phyloP scores from a whole-genome alignment of 2,113 vertebrate genomes.

The Burhinus bistriatus region DNA sequence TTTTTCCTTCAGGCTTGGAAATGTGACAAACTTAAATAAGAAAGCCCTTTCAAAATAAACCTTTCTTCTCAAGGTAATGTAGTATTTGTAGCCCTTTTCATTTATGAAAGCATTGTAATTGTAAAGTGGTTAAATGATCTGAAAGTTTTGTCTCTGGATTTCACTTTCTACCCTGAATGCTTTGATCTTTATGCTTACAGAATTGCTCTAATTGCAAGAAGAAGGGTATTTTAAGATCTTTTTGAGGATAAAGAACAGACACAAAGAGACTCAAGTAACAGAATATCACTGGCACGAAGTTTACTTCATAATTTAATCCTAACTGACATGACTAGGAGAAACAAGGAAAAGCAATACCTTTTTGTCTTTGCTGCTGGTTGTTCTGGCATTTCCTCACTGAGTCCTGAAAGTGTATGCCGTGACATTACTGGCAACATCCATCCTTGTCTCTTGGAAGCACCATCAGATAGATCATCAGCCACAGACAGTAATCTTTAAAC shows the following conservation, averaged over 20 bases:
- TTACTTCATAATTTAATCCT: not conserved
- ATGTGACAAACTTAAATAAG: not conserved
- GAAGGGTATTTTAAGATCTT: not conserved
- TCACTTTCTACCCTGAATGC: not conserved
- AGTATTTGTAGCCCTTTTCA: not conserved
- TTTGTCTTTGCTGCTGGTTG: constrained; percentile 58
- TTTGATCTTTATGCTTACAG: not conserved
- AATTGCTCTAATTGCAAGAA: not conserved
- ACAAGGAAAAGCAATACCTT: constrained; percentile 67
- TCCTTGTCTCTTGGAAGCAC: constrained; percentile 61
- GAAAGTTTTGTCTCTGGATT: not conserved
- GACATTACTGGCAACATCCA: constrained; percentile 69
- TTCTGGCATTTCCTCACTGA: constrained; percentile 58
- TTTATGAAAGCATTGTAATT: not conserved
- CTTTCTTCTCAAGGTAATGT: not conserved
- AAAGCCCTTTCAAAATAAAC: not conserved
- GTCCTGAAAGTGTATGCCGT: constrained; percentile 65
- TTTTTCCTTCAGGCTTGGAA: not conserved
- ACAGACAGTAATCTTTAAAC: constrained; percentile 35
- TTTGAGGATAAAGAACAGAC: not conserved
- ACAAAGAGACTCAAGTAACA: not conserved
- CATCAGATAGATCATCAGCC: constrained; percentile 58
- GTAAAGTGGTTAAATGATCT: not conserved
- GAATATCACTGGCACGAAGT: not conserved
- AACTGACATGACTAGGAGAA: not conserved